Evolutionary conservation across 64 coral and sea anemone genomes (phyloP), one percentile per base, ranked within the genome.

Genomic region (Stylophora pistillata): DNA sequence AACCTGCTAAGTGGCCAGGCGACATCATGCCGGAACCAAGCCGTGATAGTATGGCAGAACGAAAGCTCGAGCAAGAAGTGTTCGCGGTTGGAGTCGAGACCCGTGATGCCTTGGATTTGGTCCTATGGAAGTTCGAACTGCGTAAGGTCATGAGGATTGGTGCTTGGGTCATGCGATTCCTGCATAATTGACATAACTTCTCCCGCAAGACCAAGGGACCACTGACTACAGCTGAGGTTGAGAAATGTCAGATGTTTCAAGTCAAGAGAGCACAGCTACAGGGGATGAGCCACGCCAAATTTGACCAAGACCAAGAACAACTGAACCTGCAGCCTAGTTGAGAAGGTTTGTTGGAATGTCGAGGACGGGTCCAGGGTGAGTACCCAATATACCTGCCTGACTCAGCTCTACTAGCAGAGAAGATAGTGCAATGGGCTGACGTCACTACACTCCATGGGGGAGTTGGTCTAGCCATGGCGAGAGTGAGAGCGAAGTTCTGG

Each of bases 401-500:
- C n/a, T n/a, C n/a, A n/a, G n/a, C n/a, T n/a, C n/a, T n/a, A n/a
- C n/a, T n/a, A n/a, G n/a, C n/a, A n/a, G n/a, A n/a, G 12, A 53
- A 76, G 37, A 30, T 74, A 23, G 71, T 87, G n/a, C 63, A 87
- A 87, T 12, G 71, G 2, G 85, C 85, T 30, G 70, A 87, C 47
- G 63, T 53, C 34, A 30, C 30, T 15, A 87, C 85, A 13, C 55
- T 87, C 20, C 85, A 87, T 52, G 85, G 85, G 54, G 85, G 85
- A 76, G 85, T n/a, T n/a, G n/a, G n/a, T n/a, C n/a, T n/a, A n/a
- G n/a, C n/a, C n/a, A n/a, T n/a, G n/a, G n/a, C n/a, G n/a, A n/a
- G n/a, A 58, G 56, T 58, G 15, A 58, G 56, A 58, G 56, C 7
- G n/a, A n/a, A n/a, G n/a, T n/a, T n/a, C n/a, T n/a, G n/a, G n/a